Percentiles rank a stretch among this genome's conserved stretches.
Evolutionary conservation across 2,888 invertebrate genomes (phyloP).

Genomic region (Cataglyphis rosenhaueri): DNA sequence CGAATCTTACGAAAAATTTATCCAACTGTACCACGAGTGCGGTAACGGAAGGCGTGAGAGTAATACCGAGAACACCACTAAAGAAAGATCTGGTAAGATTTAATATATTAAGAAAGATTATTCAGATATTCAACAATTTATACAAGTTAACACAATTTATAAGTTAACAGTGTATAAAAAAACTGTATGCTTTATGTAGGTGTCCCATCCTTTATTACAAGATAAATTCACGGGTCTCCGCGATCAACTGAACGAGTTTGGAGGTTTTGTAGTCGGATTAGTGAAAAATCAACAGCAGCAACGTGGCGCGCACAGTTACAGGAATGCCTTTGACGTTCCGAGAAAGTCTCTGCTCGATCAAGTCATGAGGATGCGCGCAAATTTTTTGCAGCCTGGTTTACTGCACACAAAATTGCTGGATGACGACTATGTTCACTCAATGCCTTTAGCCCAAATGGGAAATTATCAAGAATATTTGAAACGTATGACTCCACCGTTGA

Average conservation of each 20-base stretch:
- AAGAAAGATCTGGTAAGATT: conserved; percentile 91
- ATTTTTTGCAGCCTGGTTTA: conserved; percentile 94
- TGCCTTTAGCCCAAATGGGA: conserved; percentile 99
- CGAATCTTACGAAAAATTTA: conserved; percentile 80
- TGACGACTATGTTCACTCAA: conserved; percentile 97
- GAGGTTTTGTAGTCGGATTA: conserved; percentile 92
- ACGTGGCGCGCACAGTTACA: conserved; percentile 89
- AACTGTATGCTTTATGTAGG: conserved; percentile 67
- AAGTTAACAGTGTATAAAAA: neutral
- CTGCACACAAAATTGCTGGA: conserved; percentile 91
- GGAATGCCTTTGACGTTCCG: conserved; percentile 98
- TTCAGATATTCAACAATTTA: neutral
- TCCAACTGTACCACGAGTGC: conserved; percentile 85
- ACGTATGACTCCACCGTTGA: conserved; percentile 95
- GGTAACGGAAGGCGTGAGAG: conserved; percentile 91
- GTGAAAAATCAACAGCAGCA: conserved; percentile 87
- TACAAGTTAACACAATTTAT: neutral
- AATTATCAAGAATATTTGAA: conserved; percentile 99
- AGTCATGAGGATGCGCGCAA: conserved; percentile 97
- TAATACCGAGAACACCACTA: conserved; percentile 90
- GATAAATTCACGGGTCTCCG: conserved; percentile 93
- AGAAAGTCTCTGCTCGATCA: conserved; percentile 95
- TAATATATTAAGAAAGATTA: neutral
- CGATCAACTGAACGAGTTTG: conserved; percentile 95
- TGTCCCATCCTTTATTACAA: conserved; percentile 91